Evolutionary conservation across 2,113 vertebrate genomes (phyloP).

Genomic region (Hemichromis elongatus): DNA sequence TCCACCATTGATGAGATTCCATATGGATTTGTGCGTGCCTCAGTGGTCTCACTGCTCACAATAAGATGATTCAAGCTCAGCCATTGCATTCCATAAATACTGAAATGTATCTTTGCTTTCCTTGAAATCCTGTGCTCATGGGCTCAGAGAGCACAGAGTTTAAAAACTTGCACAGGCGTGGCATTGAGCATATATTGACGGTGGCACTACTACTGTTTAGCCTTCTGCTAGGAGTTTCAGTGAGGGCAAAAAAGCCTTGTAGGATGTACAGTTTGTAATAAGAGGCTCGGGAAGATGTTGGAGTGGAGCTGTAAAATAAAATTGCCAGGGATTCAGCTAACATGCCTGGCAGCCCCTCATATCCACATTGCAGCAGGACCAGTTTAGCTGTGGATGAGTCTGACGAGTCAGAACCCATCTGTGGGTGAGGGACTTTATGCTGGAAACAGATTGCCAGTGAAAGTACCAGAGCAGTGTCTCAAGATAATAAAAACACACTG

Average conservation of each 20-base stretch:
- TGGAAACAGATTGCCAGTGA: background rate
- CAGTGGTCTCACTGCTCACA: background rate
- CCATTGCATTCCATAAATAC: background rate
- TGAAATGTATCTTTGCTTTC: background rate
- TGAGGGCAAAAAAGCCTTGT: background rate
- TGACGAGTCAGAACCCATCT: background rate
- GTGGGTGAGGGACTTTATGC: background rate
- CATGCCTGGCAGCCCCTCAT: background rate
- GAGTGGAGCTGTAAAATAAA: background rate
- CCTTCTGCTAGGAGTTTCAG: background rate
- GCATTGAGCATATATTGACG: background rate
- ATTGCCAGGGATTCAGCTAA: background rate
- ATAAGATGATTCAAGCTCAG: background rate
- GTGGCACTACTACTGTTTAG: background rate
- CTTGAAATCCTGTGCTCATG: background rate
- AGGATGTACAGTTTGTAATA: background rate
- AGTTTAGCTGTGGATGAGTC: background rate
- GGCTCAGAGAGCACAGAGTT: background rate
- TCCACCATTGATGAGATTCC: background rate
- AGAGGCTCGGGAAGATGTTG: background rate
- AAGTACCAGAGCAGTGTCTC: background rate
- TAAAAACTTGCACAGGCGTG: background rate
- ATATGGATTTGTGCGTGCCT: background rate
- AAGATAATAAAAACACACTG: background rate
- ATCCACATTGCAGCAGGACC: background rate